Evolutionary conservation across 2,888 invertebrate species (phyloP).

Genomic region (Syrphus vitripennis): DNA sequence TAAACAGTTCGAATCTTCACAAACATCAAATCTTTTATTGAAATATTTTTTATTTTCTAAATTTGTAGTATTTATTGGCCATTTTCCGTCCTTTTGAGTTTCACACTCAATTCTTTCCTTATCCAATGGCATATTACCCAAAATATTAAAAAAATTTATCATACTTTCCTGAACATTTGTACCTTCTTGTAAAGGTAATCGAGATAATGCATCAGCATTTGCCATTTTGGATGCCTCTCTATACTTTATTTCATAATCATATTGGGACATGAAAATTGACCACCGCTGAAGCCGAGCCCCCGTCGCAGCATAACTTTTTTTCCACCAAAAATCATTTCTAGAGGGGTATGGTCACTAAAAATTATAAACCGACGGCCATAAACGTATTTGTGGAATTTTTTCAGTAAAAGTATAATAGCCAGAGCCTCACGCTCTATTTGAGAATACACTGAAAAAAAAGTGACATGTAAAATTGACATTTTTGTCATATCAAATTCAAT

Average conservation of each 20-base stretch:
- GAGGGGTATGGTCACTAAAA: background rate
- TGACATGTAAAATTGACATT: too few relatives aligned
- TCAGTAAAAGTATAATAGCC: background rate
- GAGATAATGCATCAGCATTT: background rate
- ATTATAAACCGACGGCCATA: background rate
- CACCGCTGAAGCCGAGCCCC: background rate
- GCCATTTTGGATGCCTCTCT: background rate
- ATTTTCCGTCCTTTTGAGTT: background rate
- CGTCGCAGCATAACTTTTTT: background rate
- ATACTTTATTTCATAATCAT: constrained; percentile 2
- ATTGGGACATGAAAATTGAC: background rate
- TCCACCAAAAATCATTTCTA: background rate
- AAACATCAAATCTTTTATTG: background rate
- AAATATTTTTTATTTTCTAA: background rate
- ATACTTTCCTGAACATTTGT: background rate
- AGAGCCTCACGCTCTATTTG: constrained; percentile 5
- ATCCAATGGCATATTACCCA: background rate
- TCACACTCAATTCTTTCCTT: background rate
- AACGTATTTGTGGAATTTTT: constrained; percentile 7
- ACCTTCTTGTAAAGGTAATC: background rate
- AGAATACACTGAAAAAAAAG: too few relatives aligned
- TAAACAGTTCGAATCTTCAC: background rate
- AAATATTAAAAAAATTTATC: background rate
- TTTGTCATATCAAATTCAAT: too few relatives aligned
- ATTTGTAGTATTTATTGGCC: background rate